Evolutionary conservation across 2,113 vertebrate species (phyloP).

Genomic region (Mellivora capensis): DNA sequence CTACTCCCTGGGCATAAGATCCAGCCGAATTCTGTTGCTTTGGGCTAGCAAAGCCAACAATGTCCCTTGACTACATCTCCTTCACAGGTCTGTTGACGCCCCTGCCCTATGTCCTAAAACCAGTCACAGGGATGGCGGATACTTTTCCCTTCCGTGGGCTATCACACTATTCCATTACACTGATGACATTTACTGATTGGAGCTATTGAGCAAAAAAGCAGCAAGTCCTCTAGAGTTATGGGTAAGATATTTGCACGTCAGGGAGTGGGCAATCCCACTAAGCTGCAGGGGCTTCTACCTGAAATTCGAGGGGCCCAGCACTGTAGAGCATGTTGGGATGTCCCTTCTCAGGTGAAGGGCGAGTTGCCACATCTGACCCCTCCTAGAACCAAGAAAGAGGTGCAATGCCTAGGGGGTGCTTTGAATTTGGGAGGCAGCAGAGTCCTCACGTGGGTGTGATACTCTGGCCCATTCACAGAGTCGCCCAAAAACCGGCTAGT

Average conservation of each 20-base stretch:
- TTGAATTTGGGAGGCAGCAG: too few species aligned
- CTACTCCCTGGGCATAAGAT: background rate
- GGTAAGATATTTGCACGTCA: background rate
- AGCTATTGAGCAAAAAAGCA: background rate
- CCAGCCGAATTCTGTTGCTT: background rate
- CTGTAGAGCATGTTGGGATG: background rate
- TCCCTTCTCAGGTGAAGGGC: background rate
- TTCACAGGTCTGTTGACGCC: background rate
- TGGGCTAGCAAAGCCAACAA: background rate
- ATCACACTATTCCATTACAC: background rate
- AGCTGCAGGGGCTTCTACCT: background rate
- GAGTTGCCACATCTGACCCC: background rate
- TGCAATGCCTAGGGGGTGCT: background rate
- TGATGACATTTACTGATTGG: background rate
- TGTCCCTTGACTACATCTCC: background rate
- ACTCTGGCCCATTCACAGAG: background rate
- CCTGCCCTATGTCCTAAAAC: too few species aligned
- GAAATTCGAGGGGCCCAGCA: background rate
- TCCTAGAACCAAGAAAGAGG: background rate
- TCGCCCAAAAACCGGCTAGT: background rate
- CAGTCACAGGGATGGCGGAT: background rate
- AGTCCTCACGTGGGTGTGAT: background rate
- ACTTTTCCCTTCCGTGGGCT: background rate
- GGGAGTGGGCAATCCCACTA: background rate
- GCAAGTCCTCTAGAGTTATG: background rate